Conservation (phyloP, 2,113 vertebrate species). For the Tylochromis polylepis region DNA sequence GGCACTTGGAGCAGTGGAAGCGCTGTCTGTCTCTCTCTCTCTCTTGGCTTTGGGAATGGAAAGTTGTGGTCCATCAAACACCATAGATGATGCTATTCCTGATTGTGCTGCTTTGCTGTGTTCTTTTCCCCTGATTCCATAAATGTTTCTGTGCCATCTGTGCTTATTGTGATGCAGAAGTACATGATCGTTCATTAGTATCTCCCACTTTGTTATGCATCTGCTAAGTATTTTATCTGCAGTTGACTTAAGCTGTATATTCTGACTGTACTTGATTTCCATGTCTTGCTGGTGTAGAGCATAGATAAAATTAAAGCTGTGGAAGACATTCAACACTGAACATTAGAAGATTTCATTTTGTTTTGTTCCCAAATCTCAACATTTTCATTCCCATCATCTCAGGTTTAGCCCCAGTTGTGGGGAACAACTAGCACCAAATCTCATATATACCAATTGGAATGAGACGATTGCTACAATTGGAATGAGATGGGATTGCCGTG, state of each 20-base stretch:
- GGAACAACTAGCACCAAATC: conserved; percentile 25
- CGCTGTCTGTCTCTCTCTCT: background rate
- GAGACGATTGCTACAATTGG: conserved; percentile 4
- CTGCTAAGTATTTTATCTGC: background rate
- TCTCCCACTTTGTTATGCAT: conserved; percentile 10
- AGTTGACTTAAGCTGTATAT: background rate
- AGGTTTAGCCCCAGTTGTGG: background rate
- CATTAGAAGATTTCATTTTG: background rate
- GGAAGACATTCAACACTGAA: background rate
- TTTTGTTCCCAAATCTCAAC: background rate
- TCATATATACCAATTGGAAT: conserved; percentile 7
- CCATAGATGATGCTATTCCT: background rate
- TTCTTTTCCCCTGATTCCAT: background rate
- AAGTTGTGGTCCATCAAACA: background rate
- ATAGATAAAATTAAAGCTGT: background rate
- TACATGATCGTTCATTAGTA: conserved; percentile 34
- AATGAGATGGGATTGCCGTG: conserved; percentile 43
- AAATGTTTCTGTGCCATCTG: conserved; percentile 29
- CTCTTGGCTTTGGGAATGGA: background rate
- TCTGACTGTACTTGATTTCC: background rate
- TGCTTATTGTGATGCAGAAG: conserved; percentile 21
- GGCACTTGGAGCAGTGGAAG: background rate
- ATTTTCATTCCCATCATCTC: background rate
- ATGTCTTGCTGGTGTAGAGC: background rate
- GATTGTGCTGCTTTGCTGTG: background rate